Evolutionary conservation across 2,888 invertebrate species (phyloP), one percentile per base, ranked within the genome.

Genomic region (Synanthedon myopaeformis): DNA sequence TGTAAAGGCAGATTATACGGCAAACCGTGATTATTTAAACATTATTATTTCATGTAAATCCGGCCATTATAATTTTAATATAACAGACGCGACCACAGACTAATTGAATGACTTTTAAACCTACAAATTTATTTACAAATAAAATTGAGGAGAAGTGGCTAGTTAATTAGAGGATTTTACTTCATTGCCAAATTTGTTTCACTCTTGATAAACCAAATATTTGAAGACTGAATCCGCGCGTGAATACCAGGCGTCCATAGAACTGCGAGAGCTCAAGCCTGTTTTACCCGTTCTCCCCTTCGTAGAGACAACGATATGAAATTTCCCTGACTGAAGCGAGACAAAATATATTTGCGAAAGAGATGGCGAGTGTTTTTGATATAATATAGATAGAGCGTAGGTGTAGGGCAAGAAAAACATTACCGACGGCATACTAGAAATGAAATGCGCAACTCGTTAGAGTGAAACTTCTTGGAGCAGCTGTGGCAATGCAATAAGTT

Each of bases 381-480:
- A 35, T 35, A 10, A 35, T 35, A 49, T 49, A 55, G 55, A 57
- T 63, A 59, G 53, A 52, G 54, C 53, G 55, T 58, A 35, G 49
- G 63, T 54, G 55, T 35, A 10, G 35, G 53, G 63, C 74, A 54
- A 59, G 67, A 59, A 67, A 67, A 48, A 58, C 58, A 51, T 49
- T 59, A 59, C 51, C 41, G 54, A 51, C 35, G 55, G 53, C 53
- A 12, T 53, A 41, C 52, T 57, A 19, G 62, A 64, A 58, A 64
- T 65, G 60, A 69, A 72, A 72, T 65, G 71, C 68, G 71, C 70
- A 71, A 69, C 65, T 63, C 60, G 59, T 52, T 61, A 58, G 58
- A 66, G 66, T 61, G 66, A 59, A 67, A 67, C 64, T 69, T 70
- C 59, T 64, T 63, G 61, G 62, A 70, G 66, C 75, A 76, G 69